phyloP scores from a whole-genome alignment of 2,797 vertebrate species.

The Oreortyx pictus region DNA sequence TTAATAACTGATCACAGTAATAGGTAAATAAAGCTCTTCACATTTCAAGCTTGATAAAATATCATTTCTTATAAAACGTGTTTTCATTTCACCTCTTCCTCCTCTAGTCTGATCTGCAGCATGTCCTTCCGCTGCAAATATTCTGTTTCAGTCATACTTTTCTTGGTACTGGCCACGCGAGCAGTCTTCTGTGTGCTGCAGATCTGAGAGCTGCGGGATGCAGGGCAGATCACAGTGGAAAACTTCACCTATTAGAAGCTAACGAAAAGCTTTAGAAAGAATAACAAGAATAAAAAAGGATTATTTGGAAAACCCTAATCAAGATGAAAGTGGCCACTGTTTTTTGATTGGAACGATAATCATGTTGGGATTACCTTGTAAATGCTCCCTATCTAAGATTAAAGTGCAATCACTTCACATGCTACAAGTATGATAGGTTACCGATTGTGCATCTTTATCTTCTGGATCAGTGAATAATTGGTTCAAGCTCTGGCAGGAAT shows the following conservation, averaged over 20 bases:
- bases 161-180: not conserved
- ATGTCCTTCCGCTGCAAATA: not conserved
- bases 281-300: not conserved
- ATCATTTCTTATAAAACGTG: not conserved
- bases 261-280: not conserved
- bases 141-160: not conserved
- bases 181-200: not conserved
- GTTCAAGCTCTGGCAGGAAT: slow-evolving; percentile 20
- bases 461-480: slow-evolving; percentile 62
- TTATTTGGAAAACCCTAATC: not conserved
- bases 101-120: not conserved
- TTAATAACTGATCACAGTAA: not conserved
- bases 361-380: not conserved
- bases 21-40: not conserved
- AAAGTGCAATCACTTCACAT: not conserved
- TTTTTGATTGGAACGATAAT: slow-evolving; percentile 1
- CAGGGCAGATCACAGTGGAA: not conserved
- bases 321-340: not conserved
- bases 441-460: slow-evolving; percentile 22
- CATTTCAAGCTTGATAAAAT: not conserved
- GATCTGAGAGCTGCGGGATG: not conserved
- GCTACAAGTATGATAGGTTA: not conserved
- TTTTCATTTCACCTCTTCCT: not conserved
- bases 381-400: not conserved
- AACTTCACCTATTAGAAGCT: not conserved